Conservation (phyloP, 2,888 invertebrate genomes). For the Punctoribates punctum region DNA sequence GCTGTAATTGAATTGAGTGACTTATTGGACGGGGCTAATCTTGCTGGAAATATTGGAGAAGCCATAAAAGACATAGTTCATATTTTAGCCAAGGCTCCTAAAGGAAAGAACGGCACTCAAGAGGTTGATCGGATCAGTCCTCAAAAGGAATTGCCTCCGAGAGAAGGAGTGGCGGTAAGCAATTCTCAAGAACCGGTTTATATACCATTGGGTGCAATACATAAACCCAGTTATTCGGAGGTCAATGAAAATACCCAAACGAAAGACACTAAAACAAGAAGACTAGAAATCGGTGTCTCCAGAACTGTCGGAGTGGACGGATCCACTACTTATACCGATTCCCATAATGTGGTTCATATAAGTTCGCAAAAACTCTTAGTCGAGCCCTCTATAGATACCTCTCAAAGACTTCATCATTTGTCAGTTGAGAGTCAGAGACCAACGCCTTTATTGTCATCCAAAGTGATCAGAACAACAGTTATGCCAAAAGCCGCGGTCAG, state of each 20-base stretch:
- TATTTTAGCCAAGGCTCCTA: constrained; percentile 45
- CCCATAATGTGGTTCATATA: too few relatives aligned
- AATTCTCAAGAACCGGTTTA: constrained; percentile 42
- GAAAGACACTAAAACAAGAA: neutral
- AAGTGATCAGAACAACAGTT: neutral
- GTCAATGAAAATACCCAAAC: neutral
- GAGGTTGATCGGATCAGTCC: constrained; percentile 40
- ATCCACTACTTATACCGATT: neutral
- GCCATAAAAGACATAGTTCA: constrained; percentile 49
- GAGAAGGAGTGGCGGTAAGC: constrained; percentile 38
- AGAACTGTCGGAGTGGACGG: neutral
- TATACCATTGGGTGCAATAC: constrained; percentile 41
- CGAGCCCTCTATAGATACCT: neutral
- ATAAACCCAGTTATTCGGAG: neutral
- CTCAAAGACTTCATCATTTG: neutral
- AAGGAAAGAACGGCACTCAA: constrained; percentile 31
- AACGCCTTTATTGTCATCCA: neutral
- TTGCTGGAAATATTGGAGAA: constrained; percentile 48
- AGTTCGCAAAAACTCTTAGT: neutral
- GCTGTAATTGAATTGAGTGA: constrained; percentile 49
- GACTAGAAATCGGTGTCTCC: neutral
- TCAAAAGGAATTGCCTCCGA: constrained; percentile 37
- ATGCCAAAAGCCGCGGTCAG: neutral
- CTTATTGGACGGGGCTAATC: constrained; percentile 47
- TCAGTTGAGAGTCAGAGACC: neutral